Evolutionary conservation across 2,113 vertebrate genomes (phyloP).

Genomic region (Gobiocypris rarus): DNA sequence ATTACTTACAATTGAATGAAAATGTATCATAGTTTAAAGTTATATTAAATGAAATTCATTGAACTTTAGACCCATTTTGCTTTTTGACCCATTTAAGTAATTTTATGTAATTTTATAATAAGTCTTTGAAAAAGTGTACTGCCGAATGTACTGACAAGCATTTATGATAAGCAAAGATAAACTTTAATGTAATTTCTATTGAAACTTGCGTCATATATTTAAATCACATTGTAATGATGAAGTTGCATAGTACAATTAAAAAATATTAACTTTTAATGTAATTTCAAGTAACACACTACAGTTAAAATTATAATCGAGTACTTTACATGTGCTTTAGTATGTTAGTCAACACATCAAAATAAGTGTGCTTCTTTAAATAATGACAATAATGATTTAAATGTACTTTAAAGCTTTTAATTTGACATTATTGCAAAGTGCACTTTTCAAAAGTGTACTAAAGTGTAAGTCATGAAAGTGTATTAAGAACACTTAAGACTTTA

Average conservation of each 20-base stretch:
- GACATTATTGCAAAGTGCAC: not conserved
- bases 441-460: not conserved
- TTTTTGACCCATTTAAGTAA: no score
- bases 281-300: not conserved
- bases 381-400: not conserved
- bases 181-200: not conserved
- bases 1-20: not conserved
- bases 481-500: not conserved
- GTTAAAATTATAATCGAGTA: not conserved
- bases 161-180: not conserved
- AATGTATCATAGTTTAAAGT: not conserved
- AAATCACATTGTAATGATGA: not conserved
- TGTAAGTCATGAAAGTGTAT: not conserved
- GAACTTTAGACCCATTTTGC: not conserved
- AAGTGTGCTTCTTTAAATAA: not conserved
- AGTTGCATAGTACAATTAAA: not conserved
- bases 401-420: not conserved
- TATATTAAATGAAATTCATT: not conserved
- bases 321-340: not conserved
- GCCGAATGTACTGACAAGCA: not conserved
- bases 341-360: not conserved
- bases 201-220: not conserved
- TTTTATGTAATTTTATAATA: no score
- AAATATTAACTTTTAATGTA: not conserved
- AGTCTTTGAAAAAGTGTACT: not conserved